Percentiles rank a stretch among this genome's conserved stretches.
Conservation (phyloP, 2,113 vertebrate species). For the Cyphomyrus plagiostoma region DNA sequence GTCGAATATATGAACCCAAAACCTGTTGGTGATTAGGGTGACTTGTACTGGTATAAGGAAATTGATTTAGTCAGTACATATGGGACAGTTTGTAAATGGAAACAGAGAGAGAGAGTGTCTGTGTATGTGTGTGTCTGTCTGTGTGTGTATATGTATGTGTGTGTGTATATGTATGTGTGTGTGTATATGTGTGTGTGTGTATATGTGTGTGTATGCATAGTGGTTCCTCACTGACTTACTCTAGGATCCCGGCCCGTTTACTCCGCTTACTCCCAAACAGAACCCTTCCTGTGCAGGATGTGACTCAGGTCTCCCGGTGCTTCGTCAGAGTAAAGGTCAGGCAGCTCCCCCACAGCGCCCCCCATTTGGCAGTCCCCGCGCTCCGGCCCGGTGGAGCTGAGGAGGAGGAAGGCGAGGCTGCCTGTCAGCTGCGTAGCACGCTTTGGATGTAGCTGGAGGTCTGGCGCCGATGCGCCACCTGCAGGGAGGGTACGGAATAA, state of each 20-base stretch:
- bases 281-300: slow-evolving; percentile 2
- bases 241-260: not conserved
- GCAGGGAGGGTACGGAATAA: not conserved
- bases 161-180: not conserved
- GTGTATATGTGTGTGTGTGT: not conserved
- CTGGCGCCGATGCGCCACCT: not conserved
- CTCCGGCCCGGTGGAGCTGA: not conserved
- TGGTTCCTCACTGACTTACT: not conserved
- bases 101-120: not conserved
- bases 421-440: not conserved
- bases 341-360: not conserved
- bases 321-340: not conserved
- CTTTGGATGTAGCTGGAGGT: not conserved
- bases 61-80: not conserved
- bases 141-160: not conserved
- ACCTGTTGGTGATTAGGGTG: not conserved
- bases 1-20: not conserved
- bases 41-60: not conserved
- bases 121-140: not conserved
- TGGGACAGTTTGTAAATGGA: not conserved
- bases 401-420: not conserved
- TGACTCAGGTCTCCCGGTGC: not conserved
- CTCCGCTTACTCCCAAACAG: not conserved
- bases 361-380: not conserved
- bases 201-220: not conserved